These are phyloP conservation scores for Venusia cambrica DNA, from an alignment of 2,888 invertebrate species.

Conservation along the genomic window DNA sequence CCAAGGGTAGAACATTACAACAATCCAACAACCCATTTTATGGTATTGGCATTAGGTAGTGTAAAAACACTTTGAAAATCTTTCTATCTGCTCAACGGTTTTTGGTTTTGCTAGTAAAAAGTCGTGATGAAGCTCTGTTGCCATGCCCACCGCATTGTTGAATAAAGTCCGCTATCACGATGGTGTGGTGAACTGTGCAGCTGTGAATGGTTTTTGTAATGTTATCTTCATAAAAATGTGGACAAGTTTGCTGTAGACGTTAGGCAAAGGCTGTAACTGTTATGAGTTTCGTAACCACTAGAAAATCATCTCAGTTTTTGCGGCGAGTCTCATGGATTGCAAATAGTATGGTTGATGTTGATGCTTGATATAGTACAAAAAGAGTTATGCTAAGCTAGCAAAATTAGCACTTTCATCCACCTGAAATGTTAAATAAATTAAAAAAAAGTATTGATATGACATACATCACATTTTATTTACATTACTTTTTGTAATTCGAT, in stretches of 20 bases:
- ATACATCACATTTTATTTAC: too few species aligned
- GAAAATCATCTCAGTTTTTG: constrained; percentile 1
- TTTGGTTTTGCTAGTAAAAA: constrained; percentile 39
- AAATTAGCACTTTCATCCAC: too few species aligned
- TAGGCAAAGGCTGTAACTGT: constrained; percentile 1
- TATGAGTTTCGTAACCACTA: neutral
- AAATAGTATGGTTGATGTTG: neutral
- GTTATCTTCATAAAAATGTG: constrained; percentile 21
- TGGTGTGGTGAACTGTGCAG: too few species aligned
- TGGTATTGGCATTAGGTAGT: too few species aligned
- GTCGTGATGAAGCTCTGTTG: constrained; percentile 47
- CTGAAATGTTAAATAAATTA: too few species aligned
- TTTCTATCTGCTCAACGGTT: constrained; percentile 39
- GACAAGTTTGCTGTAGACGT: constrained; percentile 9
- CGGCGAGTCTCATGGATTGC: neutral
- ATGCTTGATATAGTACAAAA: too few species aligned
- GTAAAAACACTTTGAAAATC: too few species aligned
- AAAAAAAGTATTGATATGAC: too few species aligned
- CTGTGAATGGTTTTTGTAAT: constrained; percentile 39
- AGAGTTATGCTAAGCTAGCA: too few species aligned
- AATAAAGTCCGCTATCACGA: constrained; percentile 41
- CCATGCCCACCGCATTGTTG: constrained; percentile 49
- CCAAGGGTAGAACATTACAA: too few species aligned
- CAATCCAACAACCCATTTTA: too few species aligned
- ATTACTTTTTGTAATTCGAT: constrained; percentile 7